Evolutionary conservation across 1,140 invertebrate genomes (phyloP).

Genomic region (Campoletis sonorensis): DNA sequence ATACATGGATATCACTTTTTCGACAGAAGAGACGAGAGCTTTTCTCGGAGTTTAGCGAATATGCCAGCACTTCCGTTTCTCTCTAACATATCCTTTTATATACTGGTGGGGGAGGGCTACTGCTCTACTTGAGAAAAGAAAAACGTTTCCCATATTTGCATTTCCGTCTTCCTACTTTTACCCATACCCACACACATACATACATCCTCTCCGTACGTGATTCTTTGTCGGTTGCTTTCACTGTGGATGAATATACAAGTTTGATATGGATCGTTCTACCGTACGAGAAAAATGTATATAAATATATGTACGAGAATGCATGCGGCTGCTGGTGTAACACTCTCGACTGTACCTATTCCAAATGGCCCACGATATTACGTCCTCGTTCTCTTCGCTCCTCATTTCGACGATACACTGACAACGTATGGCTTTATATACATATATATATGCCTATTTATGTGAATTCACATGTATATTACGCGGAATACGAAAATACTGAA

Average conservation of each 20-base stretch:
- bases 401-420: conserved; percentile 3
- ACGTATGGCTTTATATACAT: background rate
- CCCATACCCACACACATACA: background rate
- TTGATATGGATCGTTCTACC: conserved; percentile 7
- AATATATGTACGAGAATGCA: conserved; percentile 17
- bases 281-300: background rate
- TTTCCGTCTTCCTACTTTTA: conserved; percentile 5
- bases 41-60: conserved; percentile 11
- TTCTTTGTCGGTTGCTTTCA: background rate
- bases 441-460: conserved; percentile 20
- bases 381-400: background rate
- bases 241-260: background rate
- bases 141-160: conserved; percentile 16
- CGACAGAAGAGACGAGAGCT: conserved; percentile 2
- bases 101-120: background rate
- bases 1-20: background rate
- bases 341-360: conserved; percentile 18
- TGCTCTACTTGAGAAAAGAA: background rate
- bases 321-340: background rate
- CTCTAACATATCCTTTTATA: conserved; percentile 6
- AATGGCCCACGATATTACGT: conserved; percentile 37
- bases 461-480: background rate
- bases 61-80: conserved; percentile 21
- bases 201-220: background rate
- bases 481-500: background rate